These are phyloP conservation scores for Ormyrus nitidulus DNA, from an alignment of 2,888 invertebrate genomes.

Conservation along the genomic window DNA sequence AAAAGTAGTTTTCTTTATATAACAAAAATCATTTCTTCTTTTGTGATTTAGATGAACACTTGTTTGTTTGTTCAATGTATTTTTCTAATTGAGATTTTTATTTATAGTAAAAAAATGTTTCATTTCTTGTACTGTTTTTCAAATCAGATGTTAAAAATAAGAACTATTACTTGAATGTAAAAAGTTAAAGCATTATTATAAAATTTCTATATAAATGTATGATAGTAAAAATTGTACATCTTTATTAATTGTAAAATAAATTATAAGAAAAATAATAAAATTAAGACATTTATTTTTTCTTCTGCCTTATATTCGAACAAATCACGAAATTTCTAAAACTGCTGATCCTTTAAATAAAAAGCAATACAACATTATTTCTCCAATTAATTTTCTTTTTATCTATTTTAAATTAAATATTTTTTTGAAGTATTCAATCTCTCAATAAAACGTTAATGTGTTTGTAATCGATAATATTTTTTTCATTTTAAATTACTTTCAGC, in stretches of 20 bases:
- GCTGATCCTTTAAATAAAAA: too few species aligned
- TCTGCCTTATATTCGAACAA: too few species aligned
- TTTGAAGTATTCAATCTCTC: too few species aligned
- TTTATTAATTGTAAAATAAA: conserved; percentile 50
- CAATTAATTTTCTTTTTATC: too few species aligned
- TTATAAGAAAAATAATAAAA: conserved; percentile 13
- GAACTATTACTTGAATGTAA: conserved; percentile 13
- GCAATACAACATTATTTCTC: too few species aligned
- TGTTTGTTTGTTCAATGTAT: conserved; percentile 28
- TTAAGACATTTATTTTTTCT: not conserved
- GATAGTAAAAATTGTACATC: conserved; percentile 33
- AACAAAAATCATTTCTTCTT: conserved; percentile 27
- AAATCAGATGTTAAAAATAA: conserved; percentile 10
- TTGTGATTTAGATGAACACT: conserved; percentile 10
- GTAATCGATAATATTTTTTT: too few species aligned
- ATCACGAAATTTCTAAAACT: too few species aligned
- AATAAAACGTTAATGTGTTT: too few species aligned
- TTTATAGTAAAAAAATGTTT: conserved; percentile 16
- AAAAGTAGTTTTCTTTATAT: conserved; percentile 11
- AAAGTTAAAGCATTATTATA: conserved; percentile 42
- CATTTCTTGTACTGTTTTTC: conserved; percentile 31
- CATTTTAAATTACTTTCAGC: too few species aligned
- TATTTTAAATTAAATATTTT: too few species aligned
- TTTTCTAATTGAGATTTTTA: conserved; percentile 44
- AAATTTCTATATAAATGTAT: conserved; percentile 46